Percentiles rank a stretch among this genome's conserved stretches.
Evolutionary conservation across 2,888 invertebrate species (phyloP).

Genomic region (Abrostola tripartita): DNA sequence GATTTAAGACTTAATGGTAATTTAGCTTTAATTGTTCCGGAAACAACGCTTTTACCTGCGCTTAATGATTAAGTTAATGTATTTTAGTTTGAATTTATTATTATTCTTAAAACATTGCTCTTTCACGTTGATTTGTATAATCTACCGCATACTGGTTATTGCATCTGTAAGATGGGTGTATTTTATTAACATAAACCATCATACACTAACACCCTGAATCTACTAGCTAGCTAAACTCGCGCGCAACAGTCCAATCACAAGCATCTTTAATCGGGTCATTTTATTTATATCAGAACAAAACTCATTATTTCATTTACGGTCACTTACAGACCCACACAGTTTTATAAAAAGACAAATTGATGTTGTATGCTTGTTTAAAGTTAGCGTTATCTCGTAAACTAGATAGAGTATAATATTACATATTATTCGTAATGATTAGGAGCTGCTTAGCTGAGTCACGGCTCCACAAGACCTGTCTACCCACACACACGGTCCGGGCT

Average conservation of each 20-base stretch:
- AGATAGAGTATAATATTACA: slow-evolving; percentile 52
- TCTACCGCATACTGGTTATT: too few species aligned
- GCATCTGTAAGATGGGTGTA: too few species aligned
- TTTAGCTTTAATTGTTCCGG: slow-evolving; percentile 32
- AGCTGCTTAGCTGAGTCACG: slow-evolving; percentile 56
- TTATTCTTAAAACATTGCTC: too few species aligned
- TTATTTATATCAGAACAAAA: neutral
- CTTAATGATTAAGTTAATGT: neutral
- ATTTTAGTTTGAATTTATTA: too few species aligned
- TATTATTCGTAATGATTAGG: slow-evolving; percentile 52
- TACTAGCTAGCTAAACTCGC: too few species aligned
- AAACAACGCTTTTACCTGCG: slow-evolving; percentile 10
- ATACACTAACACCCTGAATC: too few species aligned
- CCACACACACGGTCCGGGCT: slow-evolving; percentile 59
- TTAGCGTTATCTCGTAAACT: slow-evolving; percentile 42
- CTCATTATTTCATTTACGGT: neutral
- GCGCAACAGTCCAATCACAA: too few species aligned
- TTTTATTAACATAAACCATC: too few species aligned
- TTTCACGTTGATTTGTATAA: too few species aligned
- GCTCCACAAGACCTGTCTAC: slow-evolving; percentile 65
- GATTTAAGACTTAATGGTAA: slow-evolving; percentile 28
- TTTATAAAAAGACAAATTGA: slow-evolving; percentile 51
- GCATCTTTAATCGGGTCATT: too few species aligned
- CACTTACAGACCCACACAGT: slow-evolving; percentile 40
- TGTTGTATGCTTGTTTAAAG: slow-evolving; percentile 44